These are phyloP conservation scores for Platanista minor DNA, from an alignment of 2,113 vertebrate genomes.

Conservation along the genomic window DNA sequence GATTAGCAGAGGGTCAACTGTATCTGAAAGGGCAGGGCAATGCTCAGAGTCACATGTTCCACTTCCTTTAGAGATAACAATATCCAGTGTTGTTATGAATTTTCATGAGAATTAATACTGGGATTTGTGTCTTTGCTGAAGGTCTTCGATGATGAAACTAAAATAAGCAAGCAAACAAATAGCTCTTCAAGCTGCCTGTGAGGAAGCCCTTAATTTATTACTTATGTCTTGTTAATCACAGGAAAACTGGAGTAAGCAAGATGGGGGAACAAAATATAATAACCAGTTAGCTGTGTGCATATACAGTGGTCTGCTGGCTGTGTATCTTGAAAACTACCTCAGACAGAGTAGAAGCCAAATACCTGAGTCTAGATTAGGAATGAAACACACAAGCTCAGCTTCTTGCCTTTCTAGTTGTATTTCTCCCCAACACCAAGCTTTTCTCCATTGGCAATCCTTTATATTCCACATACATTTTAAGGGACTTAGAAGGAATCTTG, in stretches of 20 bases:
- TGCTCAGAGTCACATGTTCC: neutral
- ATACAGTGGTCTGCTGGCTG: neutral
- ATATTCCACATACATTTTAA: neutral
- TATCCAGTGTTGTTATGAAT: neutral
- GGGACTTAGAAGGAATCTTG: neutral
- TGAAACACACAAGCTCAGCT: neutral
- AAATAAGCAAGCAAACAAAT: conserved; percentile 33
- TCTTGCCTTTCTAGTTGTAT: neutral
- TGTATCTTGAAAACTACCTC: neutral
- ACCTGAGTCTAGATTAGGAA: neutral
- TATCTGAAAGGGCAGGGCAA: neutral
- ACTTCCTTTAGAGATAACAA: neutral
- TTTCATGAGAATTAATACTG: conserved; percentile 50
- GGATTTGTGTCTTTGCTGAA: conserved; percentile 11
- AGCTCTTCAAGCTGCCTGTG: neutral
- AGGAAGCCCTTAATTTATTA: neutral
- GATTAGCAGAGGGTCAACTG: conserved; percentile 21
- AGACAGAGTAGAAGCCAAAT: neutral
- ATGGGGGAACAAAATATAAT: neutral
- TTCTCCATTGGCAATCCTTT: neutral
- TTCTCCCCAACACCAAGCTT: neutral
- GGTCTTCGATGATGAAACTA: conserved; percentile 20
- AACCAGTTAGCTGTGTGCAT: neutral
- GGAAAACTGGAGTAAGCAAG: neutral
- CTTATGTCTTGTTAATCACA: neutral